A percentile compares a stretch with the other conserved stretches of the same genome.
Conservation (phyloP, 1,140 invertebrate species). For the Drosophila lini region DNA sequence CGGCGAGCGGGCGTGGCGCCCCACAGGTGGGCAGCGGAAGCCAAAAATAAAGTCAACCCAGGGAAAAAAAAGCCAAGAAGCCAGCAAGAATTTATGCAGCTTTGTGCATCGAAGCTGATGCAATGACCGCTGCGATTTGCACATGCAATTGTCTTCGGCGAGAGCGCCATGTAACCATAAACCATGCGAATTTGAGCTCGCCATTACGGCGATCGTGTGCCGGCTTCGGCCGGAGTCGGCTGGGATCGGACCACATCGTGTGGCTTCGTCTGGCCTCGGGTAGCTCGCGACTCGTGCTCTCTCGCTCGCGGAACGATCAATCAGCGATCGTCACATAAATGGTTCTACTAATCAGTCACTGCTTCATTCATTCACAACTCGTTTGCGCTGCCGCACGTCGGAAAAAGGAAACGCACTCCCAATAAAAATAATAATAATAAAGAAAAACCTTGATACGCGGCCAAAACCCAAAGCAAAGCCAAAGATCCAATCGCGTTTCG, state of each 20-base stretch:
- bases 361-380: constrained; percentile 81
- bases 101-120: constrained; percentile 63
- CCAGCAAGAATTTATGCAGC: constrained; percentile 49
- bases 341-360: constrained; percentile 65
- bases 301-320: constrained; percentile 57
- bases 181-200: background rate
- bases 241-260: background rate
- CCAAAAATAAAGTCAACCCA: constrained; percentile 15
- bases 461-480: constrained; percentile 3
- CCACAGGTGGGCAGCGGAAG: constrained; percentile 17
- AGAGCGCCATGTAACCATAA: constrained; percentile 41
- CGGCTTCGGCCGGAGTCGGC: constrained; percentile 4
- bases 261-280: background rate
- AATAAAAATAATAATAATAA: constrained; percentile 4
- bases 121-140: constrained; percentile 61
- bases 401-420: constrained; percentile 16
- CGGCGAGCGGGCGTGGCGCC: constrained; percentile 24
- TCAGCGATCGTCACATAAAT: constrained; percentile 70
- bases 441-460: constrained; percentile 7
- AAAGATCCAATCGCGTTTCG: constrained; percentile 31
- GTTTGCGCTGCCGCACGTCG: constrained; percentile 63
- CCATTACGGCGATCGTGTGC: constrained; percentile 15
- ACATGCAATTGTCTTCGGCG: constrained; percentile 62
- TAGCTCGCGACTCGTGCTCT: constrained; percentile 8
- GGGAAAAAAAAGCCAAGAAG: constrained; percentile 6